Percentiles rank a stretch among this genome's conserved stretches.
Evolutionary conservation across 2,113 vertebrate species (phyloP).

Genomic region (Mohoua ochrocephala): DNA sequence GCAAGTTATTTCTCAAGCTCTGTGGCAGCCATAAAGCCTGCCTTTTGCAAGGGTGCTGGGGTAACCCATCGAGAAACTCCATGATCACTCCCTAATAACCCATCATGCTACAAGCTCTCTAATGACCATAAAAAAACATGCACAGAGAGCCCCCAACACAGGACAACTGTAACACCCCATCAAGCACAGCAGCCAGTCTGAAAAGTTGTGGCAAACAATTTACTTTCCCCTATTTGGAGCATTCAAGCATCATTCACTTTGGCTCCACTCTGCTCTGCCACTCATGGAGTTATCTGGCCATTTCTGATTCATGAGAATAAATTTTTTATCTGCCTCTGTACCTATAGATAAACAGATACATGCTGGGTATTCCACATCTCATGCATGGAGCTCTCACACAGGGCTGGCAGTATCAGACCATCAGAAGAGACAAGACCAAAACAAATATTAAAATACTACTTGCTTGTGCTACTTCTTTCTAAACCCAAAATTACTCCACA

Average conservation of each 20-base stretch:
- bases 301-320: not conserved
- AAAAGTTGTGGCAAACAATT: not conserved
- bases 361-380: not conserved
- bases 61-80: not conserved
- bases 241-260: not conserved
- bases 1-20: not conserved
- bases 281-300: not conserved
- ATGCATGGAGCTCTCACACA: not conserved
- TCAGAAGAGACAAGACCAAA: not conserved
- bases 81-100: not conserved
- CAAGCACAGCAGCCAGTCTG: not conserved
- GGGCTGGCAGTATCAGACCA: not conserved
- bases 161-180: not conserved
- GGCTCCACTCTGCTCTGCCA: not conserved
- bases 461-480: not conserved
- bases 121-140: not conserved
- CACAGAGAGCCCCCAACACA: not conserved
- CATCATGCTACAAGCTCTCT: not conserved
- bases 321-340: not conserved
- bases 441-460: not conserved
- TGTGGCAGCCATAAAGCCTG: not conserved
- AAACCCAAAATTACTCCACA: not conserved
- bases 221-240: not conserved
- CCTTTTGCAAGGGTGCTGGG: not conserved
- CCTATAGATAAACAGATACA: accelerated